Base-by-base conservation (phyloP, 2,888 invertebrate genomes). In the Pollenia amentaria region DNA sequence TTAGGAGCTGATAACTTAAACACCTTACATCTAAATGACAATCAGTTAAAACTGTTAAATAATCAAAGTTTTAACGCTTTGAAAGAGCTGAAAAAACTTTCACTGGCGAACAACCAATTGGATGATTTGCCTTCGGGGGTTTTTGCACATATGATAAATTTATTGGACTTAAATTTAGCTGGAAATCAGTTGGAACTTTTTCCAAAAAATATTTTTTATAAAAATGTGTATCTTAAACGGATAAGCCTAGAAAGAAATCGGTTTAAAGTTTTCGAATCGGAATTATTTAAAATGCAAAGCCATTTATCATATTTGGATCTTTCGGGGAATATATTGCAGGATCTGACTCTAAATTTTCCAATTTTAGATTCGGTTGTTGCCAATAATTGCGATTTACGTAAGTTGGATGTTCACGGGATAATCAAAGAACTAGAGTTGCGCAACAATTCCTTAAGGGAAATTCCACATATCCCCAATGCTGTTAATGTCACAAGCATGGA, bases 1-100 rank as follows among this genome's bases (percentile, higher is more conserved):
- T 85, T 92, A 8, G 92, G 92, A 7, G 92, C 92, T 0, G 93
- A 92, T 53, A 92, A 93, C 83, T 87, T 92, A 44, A 91, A 93
- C 57, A 90, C 90, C 0, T 81, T 92, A 40, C 89, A 90, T 21
- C 72, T 92, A 85, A 87, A 91, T 18, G 84, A 90, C 16, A 92
- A 92, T 88, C 90, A 90, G 42, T 78, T 92, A 11, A 89, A 87
- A 9, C 88, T 88, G 8, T 78, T 92, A 85, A 90, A 91, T 72
- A 92, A 92, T 79, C 90, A 91, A 53, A 93, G 93, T 78, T 92
- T 92, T 29, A 90, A 91, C 82, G 92, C 92, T 0, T 86, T 92
- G 2, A 93, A 92, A 78, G 93, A 92, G 85, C 88, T 92, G 6
- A 90, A 91, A 62, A 89, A 91, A 73, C 89, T 92, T 1, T 91